phyloP scores from a whole-genome alignment of 1,140 invertebrate species.

The Heliothis subflexa region DNA sequence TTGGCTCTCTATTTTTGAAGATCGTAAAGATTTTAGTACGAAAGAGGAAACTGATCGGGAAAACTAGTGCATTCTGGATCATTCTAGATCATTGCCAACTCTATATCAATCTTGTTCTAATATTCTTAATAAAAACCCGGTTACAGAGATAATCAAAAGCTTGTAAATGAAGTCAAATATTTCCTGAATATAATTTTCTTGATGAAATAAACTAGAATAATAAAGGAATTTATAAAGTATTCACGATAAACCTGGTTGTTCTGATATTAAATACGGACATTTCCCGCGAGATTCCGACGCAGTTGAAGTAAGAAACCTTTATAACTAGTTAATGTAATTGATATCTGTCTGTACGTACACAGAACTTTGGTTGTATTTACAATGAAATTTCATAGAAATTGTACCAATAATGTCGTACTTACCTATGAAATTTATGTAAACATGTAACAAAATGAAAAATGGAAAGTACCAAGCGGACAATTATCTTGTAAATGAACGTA shows the following conservation, averaged over 20 bases:
- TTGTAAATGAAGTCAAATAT: no score
- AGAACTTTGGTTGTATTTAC: background rate
- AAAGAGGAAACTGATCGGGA: no score
- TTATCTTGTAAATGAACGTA: constrained; percentile 30
- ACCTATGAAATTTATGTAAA: background rate
- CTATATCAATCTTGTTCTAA: no score
- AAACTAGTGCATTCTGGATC: no score
- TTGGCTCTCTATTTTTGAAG: no score
- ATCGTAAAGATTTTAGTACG: no score
- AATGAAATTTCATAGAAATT: background rate
- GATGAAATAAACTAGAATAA: no score
- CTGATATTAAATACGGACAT: background rate
- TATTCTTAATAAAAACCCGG: no score
- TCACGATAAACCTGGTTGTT: background rate
- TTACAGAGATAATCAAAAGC: no score
- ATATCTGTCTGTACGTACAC: background rate
- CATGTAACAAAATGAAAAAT: background rate
- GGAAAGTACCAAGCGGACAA: background rate
- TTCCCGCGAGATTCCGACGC: background rate
- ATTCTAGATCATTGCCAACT: no score
- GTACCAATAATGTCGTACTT: background rate
- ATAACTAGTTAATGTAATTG: background rate
- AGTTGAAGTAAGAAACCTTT: background rate
- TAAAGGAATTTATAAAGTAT: background rate
- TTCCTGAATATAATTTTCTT: no score